These are phyloP conservation scores for Sporophila hypoxantha DNA, from an alignment of 2,113 vertebrate species.

Conservation along the genomic window DNA sequence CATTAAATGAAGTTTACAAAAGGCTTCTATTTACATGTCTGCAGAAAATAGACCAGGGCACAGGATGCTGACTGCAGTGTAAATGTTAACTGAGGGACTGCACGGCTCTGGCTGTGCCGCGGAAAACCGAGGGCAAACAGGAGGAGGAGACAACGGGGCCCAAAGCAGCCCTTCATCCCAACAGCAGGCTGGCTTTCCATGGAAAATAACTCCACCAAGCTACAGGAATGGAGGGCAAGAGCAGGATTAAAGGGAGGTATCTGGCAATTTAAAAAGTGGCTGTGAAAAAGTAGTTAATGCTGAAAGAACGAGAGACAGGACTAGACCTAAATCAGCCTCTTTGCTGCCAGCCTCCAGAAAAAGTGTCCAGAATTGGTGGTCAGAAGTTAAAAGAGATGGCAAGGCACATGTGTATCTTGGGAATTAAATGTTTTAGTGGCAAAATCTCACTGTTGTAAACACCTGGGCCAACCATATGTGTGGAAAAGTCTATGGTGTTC, in stretches of 20 bases:
- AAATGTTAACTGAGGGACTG: constrained; percentile 55
- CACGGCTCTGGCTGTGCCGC: background rate
- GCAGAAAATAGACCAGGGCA: constrained; percentile 72
- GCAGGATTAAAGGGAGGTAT: background rate
- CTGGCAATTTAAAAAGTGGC: background rate
- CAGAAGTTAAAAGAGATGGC: background rate
- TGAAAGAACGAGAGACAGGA: background rate
- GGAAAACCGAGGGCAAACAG: constrained; percentile 17
- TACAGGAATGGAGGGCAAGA: background rate
- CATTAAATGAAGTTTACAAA: constrained; percentile 64
- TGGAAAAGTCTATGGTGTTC: background rate
- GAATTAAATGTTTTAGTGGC: background rate
- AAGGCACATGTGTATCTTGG: background rate
- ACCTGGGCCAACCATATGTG: background rate
- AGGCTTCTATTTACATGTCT: constrained; percentile 75
- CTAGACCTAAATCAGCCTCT: background rate
- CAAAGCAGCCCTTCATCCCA: background rate
- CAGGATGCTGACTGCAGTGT: constrained; percentile 66
- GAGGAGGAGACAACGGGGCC: background rate
- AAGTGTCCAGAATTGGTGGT: background rate
- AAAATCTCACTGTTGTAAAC: background rate
- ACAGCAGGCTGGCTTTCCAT: background rate
- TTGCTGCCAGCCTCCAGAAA: background rate
- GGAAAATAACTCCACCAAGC: background rate
- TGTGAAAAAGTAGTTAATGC: background rate